A percentile compares a stretch with the other conserved stretches of the same genome.
phyloP scores from a whole-genome alignment of 1,140 invertebrate genomes.

The Halesus radiatus region DNA sequence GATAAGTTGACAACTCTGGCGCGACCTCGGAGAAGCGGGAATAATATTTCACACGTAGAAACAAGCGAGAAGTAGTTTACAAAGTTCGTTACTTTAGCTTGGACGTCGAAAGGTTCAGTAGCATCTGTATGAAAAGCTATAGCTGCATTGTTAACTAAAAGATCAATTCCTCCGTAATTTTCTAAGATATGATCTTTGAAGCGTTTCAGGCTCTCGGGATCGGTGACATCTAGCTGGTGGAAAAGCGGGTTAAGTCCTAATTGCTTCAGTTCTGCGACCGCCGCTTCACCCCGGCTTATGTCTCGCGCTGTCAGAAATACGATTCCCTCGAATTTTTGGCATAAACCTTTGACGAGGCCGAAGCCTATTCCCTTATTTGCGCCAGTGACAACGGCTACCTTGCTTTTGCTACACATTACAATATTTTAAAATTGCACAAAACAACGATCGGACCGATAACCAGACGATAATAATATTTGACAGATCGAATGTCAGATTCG shows the following conservation, averaged over 20 bases:
- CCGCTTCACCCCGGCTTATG: constrained; percentile 69
- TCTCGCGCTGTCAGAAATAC: constrained; percentile 78
- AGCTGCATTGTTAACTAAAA: constrained; percentile 89
- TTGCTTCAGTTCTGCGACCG: constrained; percentile 72
- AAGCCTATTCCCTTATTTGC: constrained; percentile 83
- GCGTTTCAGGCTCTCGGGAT: constrained; percentile 71
- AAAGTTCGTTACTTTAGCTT: constrained; percentile 78
- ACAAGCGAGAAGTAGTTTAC: constrained; percentile 49
- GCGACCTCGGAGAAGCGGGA: too few relatives aligned
- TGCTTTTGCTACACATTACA: too few relatives aligned
- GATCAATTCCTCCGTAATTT: constrained; percentile 81
- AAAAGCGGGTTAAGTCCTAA: constrained; percentile 72
- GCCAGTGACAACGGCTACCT: constrained; percentile 74
- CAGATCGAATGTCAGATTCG: too few relatives aligned
- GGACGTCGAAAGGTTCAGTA: constrained; percentile 75
- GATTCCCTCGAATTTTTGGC: constrained; percentile 73
- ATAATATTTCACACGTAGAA: too few relatives aligned
- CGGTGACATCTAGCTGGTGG: constrained; percentile 79
- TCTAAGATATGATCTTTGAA: constrained; percentile 75
- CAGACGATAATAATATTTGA: too few relatives aligned
- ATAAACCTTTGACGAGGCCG: constrained; percentile 77
- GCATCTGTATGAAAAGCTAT: constrained; percentile 79
- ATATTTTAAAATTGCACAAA: too few relatives aligned
- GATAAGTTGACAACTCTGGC: too few relatives aligned
- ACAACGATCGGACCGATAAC: too few relatives aligned